Percentiles rank a stretch among this genome's conserved stretches.
These are phyloP conservation scores for Tipula confusa DNA, from an alignment of 2,888 invertebrate species.

Conservation along the genomic window DNA sequence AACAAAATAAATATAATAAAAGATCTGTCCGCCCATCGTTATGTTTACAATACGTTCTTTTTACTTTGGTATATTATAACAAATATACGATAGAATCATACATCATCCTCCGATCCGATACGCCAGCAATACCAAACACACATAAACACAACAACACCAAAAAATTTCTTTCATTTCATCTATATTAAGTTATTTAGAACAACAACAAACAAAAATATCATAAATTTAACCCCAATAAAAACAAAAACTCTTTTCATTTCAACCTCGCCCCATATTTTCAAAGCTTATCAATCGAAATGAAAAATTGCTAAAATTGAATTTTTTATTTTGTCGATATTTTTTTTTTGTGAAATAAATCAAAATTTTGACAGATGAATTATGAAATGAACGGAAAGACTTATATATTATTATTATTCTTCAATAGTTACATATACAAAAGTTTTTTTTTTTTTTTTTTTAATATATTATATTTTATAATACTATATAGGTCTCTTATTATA, in stretches of 20 bases:
- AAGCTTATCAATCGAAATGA: conserved; percentile 20
- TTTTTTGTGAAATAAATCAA: background rate
- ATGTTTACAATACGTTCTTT: background rate
- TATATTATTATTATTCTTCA: background rate
- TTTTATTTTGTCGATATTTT: too few relatives aligned
- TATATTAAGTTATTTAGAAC: background rate
- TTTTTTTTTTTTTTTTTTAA: too few relatives aligned
- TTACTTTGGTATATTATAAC: background rate
- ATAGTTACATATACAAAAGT: background rate
- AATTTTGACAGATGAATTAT: conserved; percentile 25
- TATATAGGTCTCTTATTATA: too few relatives aligned
- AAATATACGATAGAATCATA: too few relatives aligned
- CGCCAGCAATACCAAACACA: too few relatives aligned
- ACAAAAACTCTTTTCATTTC: background rate
- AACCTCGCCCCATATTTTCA: background rate
- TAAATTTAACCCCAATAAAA: conserved; percentile 7
- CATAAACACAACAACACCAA: background rate
- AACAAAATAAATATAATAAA: background rate
- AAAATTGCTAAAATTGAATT: conserved; percentile 15
- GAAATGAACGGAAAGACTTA: background rate
- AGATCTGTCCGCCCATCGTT: background rate
- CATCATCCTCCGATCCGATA: background rate
- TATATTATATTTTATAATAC: too few relatives aligned
- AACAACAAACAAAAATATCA: background rate
- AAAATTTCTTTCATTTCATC: background rate